A percentile compares a stretch with the other conserved stretches of the same genome.
Evolutionary conservation across 2,888 invertebrate genomes (phyloP).

Genomic region (Protodeltote pygarga): DNA sequence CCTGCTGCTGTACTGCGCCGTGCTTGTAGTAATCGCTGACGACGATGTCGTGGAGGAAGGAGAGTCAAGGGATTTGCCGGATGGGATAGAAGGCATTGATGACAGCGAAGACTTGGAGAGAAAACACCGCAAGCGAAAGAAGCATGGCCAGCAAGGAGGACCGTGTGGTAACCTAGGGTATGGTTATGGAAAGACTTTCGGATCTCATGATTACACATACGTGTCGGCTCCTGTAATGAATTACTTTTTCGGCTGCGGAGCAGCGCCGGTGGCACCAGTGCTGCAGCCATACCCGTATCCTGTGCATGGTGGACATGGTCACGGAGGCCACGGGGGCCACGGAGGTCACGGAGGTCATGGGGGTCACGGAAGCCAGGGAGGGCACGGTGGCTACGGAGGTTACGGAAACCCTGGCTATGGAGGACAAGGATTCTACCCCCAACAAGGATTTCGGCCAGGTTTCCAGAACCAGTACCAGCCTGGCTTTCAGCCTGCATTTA

Average conservation of each 20-base stretch:
- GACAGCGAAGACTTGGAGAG: conserved; percentile 68
- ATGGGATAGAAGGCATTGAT: conserved; percentile 52
- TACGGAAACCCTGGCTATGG: conserved; percentile 40
- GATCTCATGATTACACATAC: conserved; percentile 68
- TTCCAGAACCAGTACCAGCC: conserved; percentile 31
- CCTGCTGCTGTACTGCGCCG: conserved; percentile 56
- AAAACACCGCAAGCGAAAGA: conserved; percentile 68
- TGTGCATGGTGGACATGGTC: conserved; percentile 48
- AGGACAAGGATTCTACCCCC: conserved; percentile 37
- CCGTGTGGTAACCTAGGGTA: conserved; percentile 61
- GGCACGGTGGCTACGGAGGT: conserved; percentile 47
- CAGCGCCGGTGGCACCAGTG: conserved; percentile 41
- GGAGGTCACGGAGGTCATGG: conserved; percentile 41
- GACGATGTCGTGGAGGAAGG: no score
- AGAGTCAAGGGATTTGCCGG: conserved; percentile 59
- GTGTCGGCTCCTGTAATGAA: conserved; percentile 78
- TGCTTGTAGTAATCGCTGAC: conserved; percentile 51
- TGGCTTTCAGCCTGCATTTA: conserved; percentile 31
- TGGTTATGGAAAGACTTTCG: conserved; percentile 68
- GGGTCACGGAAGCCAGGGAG: conserved; percentile 29
- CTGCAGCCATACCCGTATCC: conserved; percentile 44
- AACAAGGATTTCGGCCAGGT: conserved; percentile 34
- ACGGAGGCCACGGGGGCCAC: conserved; percentile 49
- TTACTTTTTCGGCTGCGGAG: conserved; percentile 76
- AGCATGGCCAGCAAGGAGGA: conserved; percentile 66